Evolutionary conservation across 2,888 invertebrate species (phyloP), one percentile per base, ranked within the genome.

Genomic region (Monopis laevigella): DNA sequence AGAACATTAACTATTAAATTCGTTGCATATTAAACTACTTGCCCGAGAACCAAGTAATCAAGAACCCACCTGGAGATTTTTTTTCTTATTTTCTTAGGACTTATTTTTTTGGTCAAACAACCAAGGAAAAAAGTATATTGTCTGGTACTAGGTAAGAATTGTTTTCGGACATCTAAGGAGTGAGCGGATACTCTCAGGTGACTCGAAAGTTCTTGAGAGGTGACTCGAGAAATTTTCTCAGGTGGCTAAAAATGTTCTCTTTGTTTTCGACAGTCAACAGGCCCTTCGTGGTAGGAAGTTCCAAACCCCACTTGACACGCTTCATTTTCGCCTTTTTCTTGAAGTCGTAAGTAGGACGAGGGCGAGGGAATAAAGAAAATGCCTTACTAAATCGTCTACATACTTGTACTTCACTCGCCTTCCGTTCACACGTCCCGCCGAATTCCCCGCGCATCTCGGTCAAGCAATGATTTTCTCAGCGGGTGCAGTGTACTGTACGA

Each of bases 1-100:
- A 54, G 59, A 60, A 65, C 75, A 75, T 78, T 75, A 78, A 77
- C 73, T 78, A 77, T 78, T 78, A 77, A 78, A 77, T 73, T 78
- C 78, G 75, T 75, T 78, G 77, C 75, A 78, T 78, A 74, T 74
- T 75, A 75, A 70, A 75, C 68, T 72, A 74, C 64, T 11, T 59
- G 58, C 59, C 66, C 63, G 64, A 65, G 55, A 59, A 62, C 58
- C 55, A 54, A 62, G 65, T 69, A 69, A 70, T 70, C 62, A 59
- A 60, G 59, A 54, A 56, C 46, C 54, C 57, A 63, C 62, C 59
- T 63, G 38, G 58, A 53, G 59, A 55, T 55, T 45, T 50, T 27
- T 18, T 21, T 36, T 36, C 21, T 36, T 36, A 36, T 36, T 29
- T 38, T 16, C 39, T 30, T 34, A 18, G 27, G 30, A 36, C 51